Evolutionary conservation across 2,113 vertebrate genomes (phyloP).

Genomic region (Coregonus clupeaformis): DNA sequence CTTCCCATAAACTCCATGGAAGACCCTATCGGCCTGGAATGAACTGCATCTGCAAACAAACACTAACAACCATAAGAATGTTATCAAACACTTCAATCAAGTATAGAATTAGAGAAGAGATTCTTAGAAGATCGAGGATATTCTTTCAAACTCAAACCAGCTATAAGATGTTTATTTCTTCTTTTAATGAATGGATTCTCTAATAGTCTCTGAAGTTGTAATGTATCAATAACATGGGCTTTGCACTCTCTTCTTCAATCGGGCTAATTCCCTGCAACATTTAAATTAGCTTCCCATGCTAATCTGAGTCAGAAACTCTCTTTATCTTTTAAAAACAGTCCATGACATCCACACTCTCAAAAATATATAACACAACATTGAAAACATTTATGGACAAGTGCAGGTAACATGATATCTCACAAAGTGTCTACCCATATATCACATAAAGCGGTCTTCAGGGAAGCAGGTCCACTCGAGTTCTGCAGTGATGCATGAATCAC

Average conservation of each 20-base stretch:
- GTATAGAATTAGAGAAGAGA: not conserved
- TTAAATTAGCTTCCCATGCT: conserved; percentile 11
- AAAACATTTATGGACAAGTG: conserved; percentile 8
- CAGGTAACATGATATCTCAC: not conserved
- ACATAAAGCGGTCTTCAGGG: conserved; percentile 3
- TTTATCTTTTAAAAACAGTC: not conserved
- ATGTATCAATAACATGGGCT: not conserved
- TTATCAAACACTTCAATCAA: conserved; percentile 36
- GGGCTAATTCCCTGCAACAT: not conserved
- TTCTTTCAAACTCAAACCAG: conserved; percentile 58
- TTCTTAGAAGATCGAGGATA: conserved; percentile 37
- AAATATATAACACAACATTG: not conserved
- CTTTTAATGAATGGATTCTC: conserved; percentile 29
- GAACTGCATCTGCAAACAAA: conserved; percentile 60
- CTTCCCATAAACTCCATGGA: conserved; percentile 30
- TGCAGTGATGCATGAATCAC: conserved; percentile 3
- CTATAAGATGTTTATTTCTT: conserved; percentile 13
- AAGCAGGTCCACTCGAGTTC: conserved; percentile 5
- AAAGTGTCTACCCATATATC: conserved; percentile 19
- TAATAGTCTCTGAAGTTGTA: conserved; percentile 7
- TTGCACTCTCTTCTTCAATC: not conserved
- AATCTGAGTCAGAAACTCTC: not conserved
- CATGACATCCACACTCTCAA: not conserved
- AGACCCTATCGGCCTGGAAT: conserved; percentile 20
- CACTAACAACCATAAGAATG: conserved; percentile 48